phyloP scores from a whole-genome alignment of 1,140 invertebrate genomes.

The Hypsibius dujardini region DNA sequence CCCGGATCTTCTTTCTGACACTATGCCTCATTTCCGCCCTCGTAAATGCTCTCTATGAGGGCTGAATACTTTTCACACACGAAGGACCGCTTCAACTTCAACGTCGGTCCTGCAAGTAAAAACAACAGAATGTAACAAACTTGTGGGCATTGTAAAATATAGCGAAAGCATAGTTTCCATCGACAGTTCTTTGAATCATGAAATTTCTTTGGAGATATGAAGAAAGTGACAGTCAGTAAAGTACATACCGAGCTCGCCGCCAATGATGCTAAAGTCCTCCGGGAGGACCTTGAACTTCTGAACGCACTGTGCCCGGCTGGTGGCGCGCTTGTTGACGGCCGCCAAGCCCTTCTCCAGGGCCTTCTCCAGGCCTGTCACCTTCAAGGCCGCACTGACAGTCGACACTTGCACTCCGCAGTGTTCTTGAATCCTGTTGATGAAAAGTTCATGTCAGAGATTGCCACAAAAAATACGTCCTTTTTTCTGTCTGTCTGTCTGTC shows the following conservation, averaged over 20 bases:
- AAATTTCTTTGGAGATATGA: no score
- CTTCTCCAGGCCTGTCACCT: constrained; percentile 34
- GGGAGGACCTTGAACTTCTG: constrained; percentile 35
- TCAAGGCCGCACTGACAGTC: neutral
- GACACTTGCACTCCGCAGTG: neutral
- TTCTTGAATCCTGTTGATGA: constrained; percentile 13
- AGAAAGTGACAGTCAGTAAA: no score
- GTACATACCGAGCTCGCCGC: constrained; percentile 36
- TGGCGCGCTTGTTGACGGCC: constrained; percentile 53
- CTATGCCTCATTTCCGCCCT: neutral
- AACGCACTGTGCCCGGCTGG: constrained; percentile 45
- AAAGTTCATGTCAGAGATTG: neutral
- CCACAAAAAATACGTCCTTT: neutral
- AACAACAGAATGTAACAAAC: no score
- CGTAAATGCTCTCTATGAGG: neutral
- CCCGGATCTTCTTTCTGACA: no score
- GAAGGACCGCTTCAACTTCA: neutral
- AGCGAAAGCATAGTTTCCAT: no score
- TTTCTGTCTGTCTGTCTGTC: no score
- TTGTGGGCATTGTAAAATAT: no score
- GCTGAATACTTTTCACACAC: neutral
- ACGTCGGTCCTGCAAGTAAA: neutral
- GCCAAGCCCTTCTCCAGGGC: constrained; percentile 59
- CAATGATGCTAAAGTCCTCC: constrained; percentile 33
- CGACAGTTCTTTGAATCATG: no score